Percentiles rank a stretch among this genome's conserved stretches.
phyloP scores from a whole-genome alignment of 2,888 invertebrate genomes.

The Odontomyia ornata region DNA sequence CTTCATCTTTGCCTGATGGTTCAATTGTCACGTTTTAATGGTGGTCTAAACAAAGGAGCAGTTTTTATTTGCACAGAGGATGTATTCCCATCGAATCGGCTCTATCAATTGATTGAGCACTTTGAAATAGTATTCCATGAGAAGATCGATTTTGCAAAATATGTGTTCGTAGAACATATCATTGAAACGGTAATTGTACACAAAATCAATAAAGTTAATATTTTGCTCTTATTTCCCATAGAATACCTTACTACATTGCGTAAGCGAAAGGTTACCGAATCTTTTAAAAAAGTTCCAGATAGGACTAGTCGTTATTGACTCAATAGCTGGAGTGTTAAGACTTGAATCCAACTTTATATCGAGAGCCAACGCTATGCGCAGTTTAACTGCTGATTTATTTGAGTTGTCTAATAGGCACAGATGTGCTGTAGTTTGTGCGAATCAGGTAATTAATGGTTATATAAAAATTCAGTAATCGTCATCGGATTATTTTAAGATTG shows the following conservation, averaged over 20 bases:
- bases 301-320: conserved; percentile 76
- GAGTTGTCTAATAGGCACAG: conserved; percentile 67
- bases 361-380: conserved; percentile 69
- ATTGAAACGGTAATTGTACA: conserved; percentile 64
- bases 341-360: conserved; percentile 64
- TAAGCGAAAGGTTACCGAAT: conserved; percentile 67
- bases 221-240: conserved; percentile 56
- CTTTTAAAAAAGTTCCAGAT: conserved; percentile 67
- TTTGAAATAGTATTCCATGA: conserved; percentile 57
- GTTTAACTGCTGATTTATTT: conserved; percentile 68
- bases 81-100: conserved; percentile 74
- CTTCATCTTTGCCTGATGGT: conserved; percentile 75
- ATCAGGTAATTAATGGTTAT: conserved; percentile 69
- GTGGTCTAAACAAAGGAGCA: conserved; percentile 69
- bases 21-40: conserved; percentile 66
- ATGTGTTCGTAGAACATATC: conserved; percentile 74
- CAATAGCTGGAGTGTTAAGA: conserved; percentile 77
- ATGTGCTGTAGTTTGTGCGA: conserved; percentile 73
- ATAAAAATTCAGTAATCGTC: neutral
- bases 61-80: conserved; percentile 79
- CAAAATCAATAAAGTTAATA: conserved; percentile 51
- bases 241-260: conserved; percentile 68
- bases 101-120: conserved; percentile 66
- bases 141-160: conserved; percentile 65
- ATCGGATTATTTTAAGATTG: neutral